These are phyloP conservation scores for Drosophila colorata DNA, from an alignment of 2,888 invertebrate genomes.

Conservation along the genomic window DNA sequence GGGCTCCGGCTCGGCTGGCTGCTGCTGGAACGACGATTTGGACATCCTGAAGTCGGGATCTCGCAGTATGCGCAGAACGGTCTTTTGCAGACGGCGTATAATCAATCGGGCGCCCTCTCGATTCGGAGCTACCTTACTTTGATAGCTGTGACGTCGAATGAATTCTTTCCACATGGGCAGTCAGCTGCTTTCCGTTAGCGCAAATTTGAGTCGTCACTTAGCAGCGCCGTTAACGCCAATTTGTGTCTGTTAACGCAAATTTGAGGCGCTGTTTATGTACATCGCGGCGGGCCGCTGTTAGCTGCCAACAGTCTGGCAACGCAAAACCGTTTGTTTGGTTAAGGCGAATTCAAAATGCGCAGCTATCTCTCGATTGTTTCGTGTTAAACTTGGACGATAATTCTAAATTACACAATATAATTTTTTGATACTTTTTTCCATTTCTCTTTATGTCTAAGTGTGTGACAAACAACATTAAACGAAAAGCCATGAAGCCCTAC, in stretches of 20 bases:
- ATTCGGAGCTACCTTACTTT: constrained; percentile 44
- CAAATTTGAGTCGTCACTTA: constrained; percentile 25
- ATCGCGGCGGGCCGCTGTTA: constrained; percentile 32
- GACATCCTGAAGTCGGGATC: constrained; percentile 64
- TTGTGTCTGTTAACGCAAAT: constrained; percentile 37
- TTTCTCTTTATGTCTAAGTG: constrained; percentile 24
- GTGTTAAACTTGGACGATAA: constrained; percentile 30
- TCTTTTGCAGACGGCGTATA: constrained; percentile 61
- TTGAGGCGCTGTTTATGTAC: constrained; percentile 39
- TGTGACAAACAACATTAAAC: constrained; percentile 29
- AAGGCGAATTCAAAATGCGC: constrained; percentile 17
- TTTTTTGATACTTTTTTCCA: constrained; percentile 48
- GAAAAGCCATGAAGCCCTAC: constrained; percentile 18
- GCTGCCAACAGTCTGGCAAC: constrained; percentile 31
- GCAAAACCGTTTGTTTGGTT: constrained; percentile 15
- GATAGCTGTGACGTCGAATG: constrained; percentile 47
- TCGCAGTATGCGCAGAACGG: constrained; percentile 51
- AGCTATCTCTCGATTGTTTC: constrained; percentile 9
- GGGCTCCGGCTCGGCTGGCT: constrained; percentile 25
- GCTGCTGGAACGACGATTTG: constrained; percentile 42
- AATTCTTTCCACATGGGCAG: constrained; percentile 57
- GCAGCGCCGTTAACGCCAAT: constrained; percentile 34
- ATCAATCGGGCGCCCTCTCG: constrained; percentile 50
- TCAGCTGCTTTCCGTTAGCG: constrained; percentile 49
- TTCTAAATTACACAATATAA: constrained; percentile 51